phyloP scores from a whole-genome alignment of 2,888 invertebrate genomes.

The Drosophila histrio region DNA sequence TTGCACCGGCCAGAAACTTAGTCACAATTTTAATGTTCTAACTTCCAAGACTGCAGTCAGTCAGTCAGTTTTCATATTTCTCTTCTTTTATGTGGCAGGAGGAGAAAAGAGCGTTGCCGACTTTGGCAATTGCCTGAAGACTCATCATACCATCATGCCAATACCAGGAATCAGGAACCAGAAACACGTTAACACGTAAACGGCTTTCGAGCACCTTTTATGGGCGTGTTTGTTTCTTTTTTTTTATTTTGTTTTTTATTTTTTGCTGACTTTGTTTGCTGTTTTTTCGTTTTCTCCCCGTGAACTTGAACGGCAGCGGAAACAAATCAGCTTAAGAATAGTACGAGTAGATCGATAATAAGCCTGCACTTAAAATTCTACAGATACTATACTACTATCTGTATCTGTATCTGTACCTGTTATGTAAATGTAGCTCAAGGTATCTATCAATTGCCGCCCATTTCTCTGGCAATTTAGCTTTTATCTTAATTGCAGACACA shows the following conservation, averaged over 20 bases:
- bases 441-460: constrained; percentile 2
- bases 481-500: constrained; percentile 47
- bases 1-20: constrained; percentile 43
- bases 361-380: constrained; percentile 22
- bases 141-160: constrained; percentile 40
- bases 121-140: constrained; percentile 26
- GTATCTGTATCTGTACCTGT: constrained; percentile 1
- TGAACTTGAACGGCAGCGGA: constrained; percentile 61
- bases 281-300: constrained; percentile 30
- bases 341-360: constrained; percentile 57
- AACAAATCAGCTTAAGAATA: constrained; percentile 59
- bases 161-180: constrained; percentile 61
- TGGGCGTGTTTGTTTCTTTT: constrained; percentile 45
- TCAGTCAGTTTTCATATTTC: constrained; percentile 20
- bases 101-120: constrained; percentile 2
- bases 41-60: constrained; percentile 16
- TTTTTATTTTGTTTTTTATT: constrained; percentile 21
- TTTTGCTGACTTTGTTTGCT: constrained; percentile 11
- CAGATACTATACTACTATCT: neutral
- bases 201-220: constrained; percentile 64
- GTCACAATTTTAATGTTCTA: constrained; percentile 57
- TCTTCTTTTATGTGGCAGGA: constrained; percentile 22
- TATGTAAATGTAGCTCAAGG: constrained; percentile 35
- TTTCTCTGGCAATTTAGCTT: constrained; percentile 23
- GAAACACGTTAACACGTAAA: constrained; percentile 61